A percentile compares a stretch with the other conserved stretches of the same genome.
Evolutionary conservation across 2,113 vertebrate genomes (phyloP).

Genomic region (Neolamprologus variostigma): DNA sequence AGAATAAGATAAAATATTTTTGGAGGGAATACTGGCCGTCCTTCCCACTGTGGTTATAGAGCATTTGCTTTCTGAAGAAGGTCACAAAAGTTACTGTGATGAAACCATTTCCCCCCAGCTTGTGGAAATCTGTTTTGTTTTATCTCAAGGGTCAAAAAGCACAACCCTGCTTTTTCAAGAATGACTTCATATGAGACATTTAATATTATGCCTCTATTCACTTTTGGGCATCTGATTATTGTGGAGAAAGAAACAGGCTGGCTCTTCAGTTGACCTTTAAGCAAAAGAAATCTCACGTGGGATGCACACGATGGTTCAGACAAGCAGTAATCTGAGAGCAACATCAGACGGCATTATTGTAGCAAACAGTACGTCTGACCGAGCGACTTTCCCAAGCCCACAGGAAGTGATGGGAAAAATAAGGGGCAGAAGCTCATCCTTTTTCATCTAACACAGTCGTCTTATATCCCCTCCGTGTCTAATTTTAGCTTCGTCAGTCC

Average conservation of each 20-base stretch:
- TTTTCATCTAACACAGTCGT: not conserved
- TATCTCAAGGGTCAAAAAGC: constrained; percentile 8
- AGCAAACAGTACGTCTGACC: not conserved
- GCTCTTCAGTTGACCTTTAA: not conserved
- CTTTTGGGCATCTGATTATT: constrained; percentile 7
- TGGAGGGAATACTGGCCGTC: not conserved
- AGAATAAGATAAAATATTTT: constrained; percentile 50
- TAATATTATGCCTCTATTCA: not conserved
- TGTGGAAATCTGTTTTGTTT: constrained; percentile 47
- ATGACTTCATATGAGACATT: not conserved
- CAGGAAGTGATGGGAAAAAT: not conserved
- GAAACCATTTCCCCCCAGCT: constrained; percentile 9
- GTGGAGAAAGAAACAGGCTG: not conserved
- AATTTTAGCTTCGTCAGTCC: constrained; percentile 1
- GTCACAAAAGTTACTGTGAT: constrained; percentile 15
- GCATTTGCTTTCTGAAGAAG: constrained; percentile 28
- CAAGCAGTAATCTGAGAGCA: not conserved
- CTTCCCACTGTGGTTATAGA: constrained; percentile 11
- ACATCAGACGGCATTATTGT: not conserved
- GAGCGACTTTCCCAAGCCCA: not conserved
- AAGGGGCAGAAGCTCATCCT: not conserved
- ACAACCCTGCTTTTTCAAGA: not conserved
- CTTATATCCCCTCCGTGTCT: not conserved
- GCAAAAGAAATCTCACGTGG: not conserved
- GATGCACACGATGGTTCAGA: constrained; percentile 12